phyloP scores from a whole-genome alignment of 2,888 invertebrate genomes.

The Chaitophorus viminalis region DNA sequence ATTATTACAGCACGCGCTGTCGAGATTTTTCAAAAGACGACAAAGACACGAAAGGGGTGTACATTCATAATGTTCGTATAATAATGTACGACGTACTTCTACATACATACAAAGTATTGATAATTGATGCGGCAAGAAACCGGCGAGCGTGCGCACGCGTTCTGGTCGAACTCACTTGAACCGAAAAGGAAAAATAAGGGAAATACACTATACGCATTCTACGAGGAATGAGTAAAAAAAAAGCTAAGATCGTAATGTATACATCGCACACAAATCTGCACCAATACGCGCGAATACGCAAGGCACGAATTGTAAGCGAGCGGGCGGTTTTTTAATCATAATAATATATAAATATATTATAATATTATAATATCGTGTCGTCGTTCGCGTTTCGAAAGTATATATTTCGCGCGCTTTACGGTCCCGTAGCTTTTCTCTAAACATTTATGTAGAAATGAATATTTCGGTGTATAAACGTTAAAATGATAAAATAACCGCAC shows the following conservation, averaged over 20 bases:
- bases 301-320: background rate
- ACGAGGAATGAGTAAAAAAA: background rate
- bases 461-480: background rate
- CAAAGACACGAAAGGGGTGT: background rate
- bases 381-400: background rate
- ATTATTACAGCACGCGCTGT: background rate
- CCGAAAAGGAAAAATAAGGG: background rate
- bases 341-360: too few relatives aligned
- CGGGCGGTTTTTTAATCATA: conserved; percentile 7
- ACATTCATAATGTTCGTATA: background rate
- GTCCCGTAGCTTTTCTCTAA: conserved; percentile 3
- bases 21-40: background rate
- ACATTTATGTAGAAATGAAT: background rate
- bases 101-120: background rate
- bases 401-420: background rate
- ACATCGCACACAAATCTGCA: too few relatives aligned
- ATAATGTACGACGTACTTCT: background rate
- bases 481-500: background rate
- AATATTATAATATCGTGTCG: background rate
- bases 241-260: too few relatives aligned
- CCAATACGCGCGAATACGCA: background rate
- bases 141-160: background rate
- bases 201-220: too few relatives aligned
- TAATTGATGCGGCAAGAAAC: background rate
- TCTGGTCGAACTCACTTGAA: background rate